Evolutionary conservation across 2,797 vertebrate species (phyloP).

Genomic region (Chaunax sp.): DNA sequence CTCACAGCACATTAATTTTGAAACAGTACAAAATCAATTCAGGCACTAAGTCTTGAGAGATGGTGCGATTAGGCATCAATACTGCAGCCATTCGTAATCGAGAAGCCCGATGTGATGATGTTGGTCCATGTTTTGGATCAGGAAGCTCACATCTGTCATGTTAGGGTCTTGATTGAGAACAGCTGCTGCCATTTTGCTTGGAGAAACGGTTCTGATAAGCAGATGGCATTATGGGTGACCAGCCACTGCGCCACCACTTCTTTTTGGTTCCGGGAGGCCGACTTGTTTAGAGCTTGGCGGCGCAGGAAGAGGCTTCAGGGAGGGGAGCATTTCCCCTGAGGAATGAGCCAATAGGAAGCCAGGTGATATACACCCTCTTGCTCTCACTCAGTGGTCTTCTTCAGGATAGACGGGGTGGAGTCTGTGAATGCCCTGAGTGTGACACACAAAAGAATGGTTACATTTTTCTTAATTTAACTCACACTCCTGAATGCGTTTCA

Average conservation of each 20-base stretch:
- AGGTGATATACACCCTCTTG: background rate
- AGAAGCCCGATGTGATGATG: slow-evolving; percentile 16
- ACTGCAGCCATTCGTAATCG: slow-evolving; percentile 17
- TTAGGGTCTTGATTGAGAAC: slow-evolving; percentile 25
- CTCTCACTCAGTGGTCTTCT: slow-evolving; percentile 75
- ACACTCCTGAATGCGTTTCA: background rate
- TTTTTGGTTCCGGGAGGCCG: slow-evolving; percentile 21
- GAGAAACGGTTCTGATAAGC: slow-evolving; percentile 15
- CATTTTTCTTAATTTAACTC: background rate
- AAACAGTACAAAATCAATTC: slow-evolving; percentile 44
- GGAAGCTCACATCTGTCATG: slow-evolving; percentile 14
- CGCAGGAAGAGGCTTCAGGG: slow-evolving; percentile 22
- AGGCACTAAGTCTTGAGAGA: slow-evolving; percentile 54
- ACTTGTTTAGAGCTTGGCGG: slow-evolving; percentile 24
- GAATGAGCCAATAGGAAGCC: slow-evolving; percentile 41
- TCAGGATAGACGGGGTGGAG: slow-evolving; percentile 73
- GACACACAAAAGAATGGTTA: background rate
- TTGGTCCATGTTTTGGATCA: slow-evolving; percentile 41
- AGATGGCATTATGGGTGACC: slow-evolving; percentile 31
- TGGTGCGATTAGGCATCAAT: slow-evolving; percentile 28
- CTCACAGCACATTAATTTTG: slow-evolving; percentile 1
- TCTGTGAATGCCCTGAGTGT: slow-evolving; percentile 73
- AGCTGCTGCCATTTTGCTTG: slow-evolving; percentile 12
- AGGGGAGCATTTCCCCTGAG: slow-evolving; percentile 18
- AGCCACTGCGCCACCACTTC: slow-evolving; percentile 19